phyloP scores from a whole-genome alignment of 2,797 vertebrate species.

The Liparis tanakae region DNA sequence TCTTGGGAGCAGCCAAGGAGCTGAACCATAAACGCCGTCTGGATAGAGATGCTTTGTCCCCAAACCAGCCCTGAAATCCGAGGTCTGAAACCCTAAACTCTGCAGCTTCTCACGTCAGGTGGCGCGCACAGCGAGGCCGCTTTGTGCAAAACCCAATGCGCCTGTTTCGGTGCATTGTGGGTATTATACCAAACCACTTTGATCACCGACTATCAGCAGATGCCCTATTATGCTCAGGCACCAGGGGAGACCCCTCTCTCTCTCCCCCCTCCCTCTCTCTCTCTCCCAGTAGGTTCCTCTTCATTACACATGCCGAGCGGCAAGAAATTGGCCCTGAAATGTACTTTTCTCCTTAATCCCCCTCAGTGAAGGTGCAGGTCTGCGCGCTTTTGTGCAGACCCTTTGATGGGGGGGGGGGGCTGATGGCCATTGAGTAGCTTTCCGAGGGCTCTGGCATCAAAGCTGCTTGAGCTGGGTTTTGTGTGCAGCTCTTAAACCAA shows the following conservation, averaged over 20 bases:
- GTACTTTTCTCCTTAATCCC: slow-evolving; percentile 61
- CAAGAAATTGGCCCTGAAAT: slow-evolving; percentile 44
- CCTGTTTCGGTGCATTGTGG: slow-evolving; percentile 11
- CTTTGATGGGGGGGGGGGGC: slow-evolving; percentile 64
- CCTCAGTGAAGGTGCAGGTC: slow-evolving; percentile 60
- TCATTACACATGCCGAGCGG: slow-evolving; percentile 54
- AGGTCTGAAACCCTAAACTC: slow-evolving; percentile 38
- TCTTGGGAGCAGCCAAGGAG: slow-evolving; percentile 43
- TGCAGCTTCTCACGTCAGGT: slow-evolving; percentile 22
- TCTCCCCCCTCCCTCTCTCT: slow-evolving; percentile 33
- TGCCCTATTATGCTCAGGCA: slow-evolving; percentile 53
- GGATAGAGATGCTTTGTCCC: slow-evolving; percentile 75
- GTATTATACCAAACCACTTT: slow-evolving; percentile 41
- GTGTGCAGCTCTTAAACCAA: slow-evolving; percentile 68
- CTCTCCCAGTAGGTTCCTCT: slow-evolving; percentile 52
- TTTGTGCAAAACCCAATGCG: slow-evolving; percentile 30
- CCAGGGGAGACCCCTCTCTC: slow-evolving; percentile 42
- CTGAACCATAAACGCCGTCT: slow-evolving; percentile 43
- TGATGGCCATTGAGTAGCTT: slow-evolving; percentile 66
- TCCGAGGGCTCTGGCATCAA: slow-evolving; percentile 53
- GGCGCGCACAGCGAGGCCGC: slow-evolving; percentile 38
- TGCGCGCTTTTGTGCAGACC: slow-evolving; percentile 59
- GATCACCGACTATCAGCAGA: slow-evolving; percentile 63
- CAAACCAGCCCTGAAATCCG: slow-evolving; percentile 55
- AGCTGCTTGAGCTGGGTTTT: slow-evolving; percentile 74